Evolutionary conservation across 2,113 vertebrate genomes (phyloP).

Genomic region (Cephalopholis sonnerati): DNA sequence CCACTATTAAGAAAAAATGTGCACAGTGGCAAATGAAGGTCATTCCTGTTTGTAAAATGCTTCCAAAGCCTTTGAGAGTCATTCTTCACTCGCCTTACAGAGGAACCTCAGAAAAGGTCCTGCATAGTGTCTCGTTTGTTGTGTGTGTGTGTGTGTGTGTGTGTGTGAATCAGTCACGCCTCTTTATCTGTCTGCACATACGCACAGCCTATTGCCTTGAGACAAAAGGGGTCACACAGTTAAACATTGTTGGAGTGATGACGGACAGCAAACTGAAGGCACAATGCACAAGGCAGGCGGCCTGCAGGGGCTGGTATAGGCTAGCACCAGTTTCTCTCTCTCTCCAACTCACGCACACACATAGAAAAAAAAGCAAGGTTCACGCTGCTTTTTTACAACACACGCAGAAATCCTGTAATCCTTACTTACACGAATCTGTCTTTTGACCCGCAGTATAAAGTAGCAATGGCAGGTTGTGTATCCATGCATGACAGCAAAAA

Average conservation of each 20-base stretch:
- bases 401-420: slow-evolving; percentile 42
- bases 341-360: not conserved
- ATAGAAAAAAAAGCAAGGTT: not conserved
- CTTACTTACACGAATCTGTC: slow-evolving; percentile 42
- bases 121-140: slow-evolving; percentile 44
- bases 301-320: slow-evolving; percentile 69
- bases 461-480: slow-evolving; percentile 41
- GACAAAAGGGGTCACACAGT: slow-evolving; percentile 78
- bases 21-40: slow-evolving; percentile 22
- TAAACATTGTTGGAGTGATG: slow-evolving; percentile 75
- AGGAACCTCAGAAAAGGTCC: slow-evolving; percentile 38
- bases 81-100: slow-evolving; percentile 16
- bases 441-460: slow-evolving; percentile 54
- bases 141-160: slow-evolving; percentile 8
- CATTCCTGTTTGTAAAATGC: slow-evolving; percentile 26
- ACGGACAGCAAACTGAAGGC: slow-evolving; percentile 63
- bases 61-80: slow-evolving; percentile 17
- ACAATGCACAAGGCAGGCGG: slow-evolving; percentile 74
- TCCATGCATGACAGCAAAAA: slow-evolving; percentile 41
- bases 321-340: slow-evolving; percentile 59
- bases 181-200: slow-evolving; percentile 67
- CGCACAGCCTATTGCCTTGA: slow-evolving; percentile 59
- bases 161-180: slow-evolving; percentile 39
- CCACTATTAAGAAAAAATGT: not conserved
- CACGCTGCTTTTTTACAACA: slow-evolving; percentile 28